Conservation (phyloP, 2,113 vertebrate species). For the Sialia sialis region DNA sequence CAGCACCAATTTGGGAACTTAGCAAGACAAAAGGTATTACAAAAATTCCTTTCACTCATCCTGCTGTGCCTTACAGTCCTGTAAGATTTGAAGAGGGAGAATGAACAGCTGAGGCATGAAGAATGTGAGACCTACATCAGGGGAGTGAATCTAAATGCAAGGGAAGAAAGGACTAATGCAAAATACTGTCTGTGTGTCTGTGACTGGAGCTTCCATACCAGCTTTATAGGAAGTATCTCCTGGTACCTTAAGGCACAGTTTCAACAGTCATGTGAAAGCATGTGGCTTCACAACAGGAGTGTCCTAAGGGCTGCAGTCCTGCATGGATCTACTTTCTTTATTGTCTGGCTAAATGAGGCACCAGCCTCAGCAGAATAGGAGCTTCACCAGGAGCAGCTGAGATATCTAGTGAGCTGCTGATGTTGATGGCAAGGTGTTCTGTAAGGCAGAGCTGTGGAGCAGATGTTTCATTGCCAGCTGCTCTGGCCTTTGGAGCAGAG, state of each 20-base stretch:
- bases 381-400: background rate
- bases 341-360: background rate
- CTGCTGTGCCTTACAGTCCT: background rate
- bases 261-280: accelerated
- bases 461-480: background rate
- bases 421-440: background rate
- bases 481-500: background rate
- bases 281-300: background rate
- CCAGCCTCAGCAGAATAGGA: background rate
- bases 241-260: background rate
- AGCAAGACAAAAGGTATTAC: background rate
- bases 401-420: background rate
- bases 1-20: background rate
- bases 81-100: background rate
- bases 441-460: background rate
- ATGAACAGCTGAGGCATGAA: background rate
- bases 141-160: background rate
- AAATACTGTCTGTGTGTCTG: background rate
- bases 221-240: background rate
- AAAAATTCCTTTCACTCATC: background rate
- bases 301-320: background rate
- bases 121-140: background rate
- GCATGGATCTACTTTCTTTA: background rate
- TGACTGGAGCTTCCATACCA: background rate
- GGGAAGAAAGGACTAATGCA: background rate